Evolutionary conservation across 2,888 invertebrate species (phyloP), one percentile per base, ranked within the genome.

Genomic region (Siphlonurus alternatus): DNA sequence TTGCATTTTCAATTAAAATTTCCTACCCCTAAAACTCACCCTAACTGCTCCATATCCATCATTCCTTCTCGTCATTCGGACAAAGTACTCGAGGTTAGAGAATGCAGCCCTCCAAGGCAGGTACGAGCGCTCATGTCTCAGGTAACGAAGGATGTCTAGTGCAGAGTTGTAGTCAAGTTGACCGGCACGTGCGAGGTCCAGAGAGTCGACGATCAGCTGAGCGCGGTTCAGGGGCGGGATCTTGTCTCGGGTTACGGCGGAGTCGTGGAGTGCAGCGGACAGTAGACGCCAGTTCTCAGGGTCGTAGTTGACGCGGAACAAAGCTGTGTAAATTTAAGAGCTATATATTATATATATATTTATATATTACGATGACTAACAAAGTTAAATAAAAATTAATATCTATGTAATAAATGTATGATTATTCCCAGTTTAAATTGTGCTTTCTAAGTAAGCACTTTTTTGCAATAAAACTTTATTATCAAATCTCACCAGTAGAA

Each of bases 21-120:
- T n/a, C n/a, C n/a, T n/a, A n/a, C n/a, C n/a, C n/a, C n/a, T n/a
- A n/a, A n/a, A n/a, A n/a, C n/a, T n/a, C n/a, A 85, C 86, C 79
- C 84, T 84, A 68, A 84, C 82, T 67, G 80, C 77, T 70, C 86
- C 83, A 71, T 85, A 87, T 67, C 83, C 79, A 0, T 80, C 80
- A 23, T 85, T 86, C 67, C 86, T 85, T 18, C 86, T 81, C 64
- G 93, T 78, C 90, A 92, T 92, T 1, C 82, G 81, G 69, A 89
- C 85, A 61, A 94, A 80, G 72, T 88, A 93, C 23, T 82, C 83
- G 63, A 94, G 79, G 22, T 86, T 86, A 1, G 81, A 82, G 10
- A 92, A 77, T 0, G 91, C 91, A 0, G 92, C 82, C 72, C 86
- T 86, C 94, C 93, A 94, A 0, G 95, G 93, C 1, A 93, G 83